Evolutionary conservation across 2,113 vertebrate genomes (phyloP), one percentile per base, ranked within the genome.

Genomic region (Columba livia): DNA sequence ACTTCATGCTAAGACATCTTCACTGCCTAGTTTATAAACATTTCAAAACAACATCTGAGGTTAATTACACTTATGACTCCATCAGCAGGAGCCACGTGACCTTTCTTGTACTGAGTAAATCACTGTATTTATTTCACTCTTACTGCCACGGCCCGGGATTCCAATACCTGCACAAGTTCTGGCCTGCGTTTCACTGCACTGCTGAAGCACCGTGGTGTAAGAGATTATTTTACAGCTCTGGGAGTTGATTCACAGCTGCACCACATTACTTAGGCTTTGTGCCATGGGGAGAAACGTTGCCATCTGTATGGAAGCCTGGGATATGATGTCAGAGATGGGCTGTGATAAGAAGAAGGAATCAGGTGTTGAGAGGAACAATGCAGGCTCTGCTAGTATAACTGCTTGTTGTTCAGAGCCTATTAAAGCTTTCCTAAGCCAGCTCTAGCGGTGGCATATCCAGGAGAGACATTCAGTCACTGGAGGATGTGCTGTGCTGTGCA

Each of bases 51-150:
- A 74, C 79, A 42, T 64, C 83, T 53, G 83, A 89, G 86, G 77
- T 96, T 94, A 94, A 90, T 94, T 95, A 78, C 88, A 88, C 64
- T 58, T 8, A 1, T 15, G 61, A 58, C 79, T 94, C 69, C 75
- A 66, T 62, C 86, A 90, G 85, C 29, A n/a, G 50, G 71, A 92
- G 60, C 66, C 78, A 69, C 9, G 7, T 82, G 90, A 38, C 72
- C 83, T 78, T 73, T 78, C 75, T 70, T 34, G 65, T 69, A 38
- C 61, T 2, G 7, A 42, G 36, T 42, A 84, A 54, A 67, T 83
- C 67, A 12, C 79, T 18, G 64, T 32, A 15, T 88, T 94, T 80
- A 23, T 88, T 61, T 77, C 38, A 8, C 57, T 70, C 24, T 32
- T 29, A 4, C 10, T 77, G 71, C 62, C 44, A 13, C 0, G 1